Conservation (phyloP, 2,113 vertebrate species). For the Calonectris borealis region DNA sequence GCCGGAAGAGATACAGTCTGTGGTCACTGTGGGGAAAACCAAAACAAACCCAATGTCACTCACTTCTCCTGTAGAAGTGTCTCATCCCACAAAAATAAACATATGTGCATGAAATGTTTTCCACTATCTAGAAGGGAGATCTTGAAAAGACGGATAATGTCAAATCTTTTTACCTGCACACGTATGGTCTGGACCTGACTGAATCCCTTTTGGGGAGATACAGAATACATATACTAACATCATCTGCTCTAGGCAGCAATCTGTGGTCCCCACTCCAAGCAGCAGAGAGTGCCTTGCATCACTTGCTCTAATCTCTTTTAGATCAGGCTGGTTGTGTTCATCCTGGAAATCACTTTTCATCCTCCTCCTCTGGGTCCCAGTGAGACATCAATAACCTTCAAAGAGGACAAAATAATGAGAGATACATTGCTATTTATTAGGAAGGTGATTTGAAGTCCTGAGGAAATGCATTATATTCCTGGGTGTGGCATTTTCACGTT, state of each 20-base stretch:
- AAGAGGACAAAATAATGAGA: background rate
- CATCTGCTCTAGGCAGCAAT: background rate
- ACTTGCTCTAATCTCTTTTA: background rate
- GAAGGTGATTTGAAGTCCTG: background rate
- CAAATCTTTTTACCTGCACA: background rate
- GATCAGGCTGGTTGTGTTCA: background rate
- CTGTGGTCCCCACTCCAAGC: background rate
- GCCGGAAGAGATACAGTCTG: background rate
- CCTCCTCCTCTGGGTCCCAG: background rate
- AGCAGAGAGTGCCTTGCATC: background rate
- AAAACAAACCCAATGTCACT: background rate
- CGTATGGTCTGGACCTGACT: background rate
- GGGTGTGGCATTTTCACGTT: background rate
- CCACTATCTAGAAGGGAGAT: background rate
- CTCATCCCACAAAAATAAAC: background rate
- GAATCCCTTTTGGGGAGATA: background rate
- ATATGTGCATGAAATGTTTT: background rate
- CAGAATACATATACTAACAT: background rate
- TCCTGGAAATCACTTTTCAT: background rate
- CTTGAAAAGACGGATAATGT: background rate
- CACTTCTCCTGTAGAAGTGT: background rate
- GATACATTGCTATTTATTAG: background rate
- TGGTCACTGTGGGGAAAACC: background rate
- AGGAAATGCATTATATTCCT: background rate
- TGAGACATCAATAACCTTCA: background rate